phyloP scores from a whole-genome alignment of 2,113 vertebrate species.

The Cygnus buccinator region DNA sequence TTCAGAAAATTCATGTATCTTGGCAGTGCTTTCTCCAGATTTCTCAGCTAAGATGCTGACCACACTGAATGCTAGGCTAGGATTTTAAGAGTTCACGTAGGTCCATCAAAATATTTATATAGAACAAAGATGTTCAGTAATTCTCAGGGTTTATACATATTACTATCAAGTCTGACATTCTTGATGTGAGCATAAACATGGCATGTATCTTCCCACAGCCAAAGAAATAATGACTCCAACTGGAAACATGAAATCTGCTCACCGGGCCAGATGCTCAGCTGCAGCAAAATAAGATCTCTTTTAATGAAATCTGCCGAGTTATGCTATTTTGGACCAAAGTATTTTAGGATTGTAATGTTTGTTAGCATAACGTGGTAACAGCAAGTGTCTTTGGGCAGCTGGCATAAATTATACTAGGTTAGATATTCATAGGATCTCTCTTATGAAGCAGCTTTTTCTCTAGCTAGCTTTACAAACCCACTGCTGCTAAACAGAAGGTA shows the following conservation, averaged over 20 bases:
- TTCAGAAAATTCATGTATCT: neutral
- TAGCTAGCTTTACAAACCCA: neutral
- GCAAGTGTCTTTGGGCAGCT: neutral
- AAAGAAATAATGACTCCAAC: conserved; percentile 1
- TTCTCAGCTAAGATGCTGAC: neutral
- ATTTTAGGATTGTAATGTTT: neutral
- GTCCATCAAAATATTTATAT: neutral
- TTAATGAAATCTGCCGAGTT: neutral
- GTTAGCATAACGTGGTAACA: neutral
- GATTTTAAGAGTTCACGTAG: neutral
- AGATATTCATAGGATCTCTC: neutral
- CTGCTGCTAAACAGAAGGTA: neutral
- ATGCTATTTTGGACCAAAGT: neutral
- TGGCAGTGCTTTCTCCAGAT: neutral
- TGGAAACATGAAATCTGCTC: neutral
- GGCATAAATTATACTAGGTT: neutral
- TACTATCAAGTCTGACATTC: neutral
- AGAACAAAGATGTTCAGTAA: neutral
- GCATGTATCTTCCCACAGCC: neutral
- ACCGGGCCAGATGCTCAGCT: neutral
- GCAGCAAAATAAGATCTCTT: neutral
- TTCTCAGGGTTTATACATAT: neutral
- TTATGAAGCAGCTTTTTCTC: neutral
- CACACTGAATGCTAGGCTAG: neutral
- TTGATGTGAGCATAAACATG: neutral